Evolutionary conservation across 1,140 invertebrate genomes (phyloP).

Genomic region (Trichomalopsis sarcophagae): DNA sequence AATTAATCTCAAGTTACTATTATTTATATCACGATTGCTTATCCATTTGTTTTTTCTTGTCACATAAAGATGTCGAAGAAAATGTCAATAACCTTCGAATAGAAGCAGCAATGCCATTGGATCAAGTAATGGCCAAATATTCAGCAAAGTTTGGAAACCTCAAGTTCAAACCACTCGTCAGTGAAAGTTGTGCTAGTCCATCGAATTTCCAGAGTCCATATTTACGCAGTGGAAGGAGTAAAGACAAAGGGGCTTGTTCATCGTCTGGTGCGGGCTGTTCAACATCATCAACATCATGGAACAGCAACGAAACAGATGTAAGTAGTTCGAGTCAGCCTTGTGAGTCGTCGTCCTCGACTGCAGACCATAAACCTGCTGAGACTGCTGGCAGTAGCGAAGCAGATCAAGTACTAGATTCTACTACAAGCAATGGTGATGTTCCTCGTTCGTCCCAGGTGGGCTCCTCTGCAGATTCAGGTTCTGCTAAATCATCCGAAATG

Average conservation of each 20-base stretch:
- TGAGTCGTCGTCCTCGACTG: constrained; percentile 58
- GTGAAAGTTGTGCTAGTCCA: constrained; percentile 54
- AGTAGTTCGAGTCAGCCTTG: constrained; percentile 72
- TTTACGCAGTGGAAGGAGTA: constrained; percentile 62
- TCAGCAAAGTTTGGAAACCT: constrained; percentile 57
- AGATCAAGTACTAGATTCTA: constrained; percentile 70
- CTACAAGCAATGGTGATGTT: constrained; percentile 76
- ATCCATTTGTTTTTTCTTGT: not conserved
- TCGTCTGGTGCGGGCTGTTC: constrained; percentile 66
- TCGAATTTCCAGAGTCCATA: constrained; percentile 58
- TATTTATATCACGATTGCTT: constrained; percentile 10
- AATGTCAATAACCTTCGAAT: constrained; percentile 84
- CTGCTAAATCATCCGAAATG: constrained; percentile 67
- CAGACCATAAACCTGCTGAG: constrained; percentile 56
- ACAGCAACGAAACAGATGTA: constrained; percentile 71
- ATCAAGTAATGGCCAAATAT: constrained; percentile 84
- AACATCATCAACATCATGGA: constrained; percentile 60
- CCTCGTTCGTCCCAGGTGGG: constrained; percentile 56
- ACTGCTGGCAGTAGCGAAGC: constrained; percentile 66
- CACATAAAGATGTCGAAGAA: constrained; percentile 74
- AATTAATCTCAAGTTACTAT: not conserved
- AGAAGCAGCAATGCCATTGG: constrained; percentile 90
- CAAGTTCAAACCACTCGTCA: constrained; percentile 56
- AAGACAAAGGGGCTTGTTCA: constrained; percentile 59
- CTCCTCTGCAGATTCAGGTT: constrained; percentile 63